Evolutionary conservation across 2,113 vertebrate genomes (phyloP), one percentile per base, ranked within the genome.

Genomic region (Numenius arquata): DNA sequence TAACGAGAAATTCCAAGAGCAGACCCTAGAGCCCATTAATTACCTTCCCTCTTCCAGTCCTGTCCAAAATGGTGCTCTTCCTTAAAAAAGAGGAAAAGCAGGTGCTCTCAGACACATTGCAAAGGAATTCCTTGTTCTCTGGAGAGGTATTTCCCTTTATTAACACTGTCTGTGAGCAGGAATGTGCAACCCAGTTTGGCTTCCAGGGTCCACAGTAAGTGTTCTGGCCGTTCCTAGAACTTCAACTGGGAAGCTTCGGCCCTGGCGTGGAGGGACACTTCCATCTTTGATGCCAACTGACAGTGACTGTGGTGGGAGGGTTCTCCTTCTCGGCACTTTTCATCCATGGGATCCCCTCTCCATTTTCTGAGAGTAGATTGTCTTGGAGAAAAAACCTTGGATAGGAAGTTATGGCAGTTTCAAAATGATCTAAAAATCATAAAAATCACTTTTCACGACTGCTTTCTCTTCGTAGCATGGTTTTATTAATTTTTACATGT

Each of bases 271-370:
- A 4, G 7, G 71, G 22, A 23, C 58, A 7, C 18, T 50, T 53
- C 48, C 1, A 0, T n/a, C 8, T 22, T 50, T 25, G 18, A 30
- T 85, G 43, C 34, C 23, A 2, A 1, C 15, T 27, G 17, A 7
- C 3, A 8, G 85, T 4, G 50, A 6, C 21, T 45, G n/a, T 43
- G 34, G 47, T 29, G n/a, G 41, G 6, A 41, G 16, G 36, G 41
- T 75, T 4, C n/a, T 67, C 21, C 1, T 12, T 30, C 50, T 4
- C 26, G 38, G 61, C 23, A 1, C 5, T 48, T 27, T 9, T 55
- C 23, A 15, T 25, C 78, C 32, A 3, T 11, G 12, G 7, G 5
- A 27, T 48, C 27, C 15, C 29, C 21, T 30, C 30, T 48, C 9
- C 1, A 13, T 30, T 71, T 61, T 26, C 65, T 56, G 52, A 23